These are phyloP conservation scores for Colossoma macropomum DNA, from an alignment of 2,113 vertebrate genomes.

Conservation along the genomic window DNA sequence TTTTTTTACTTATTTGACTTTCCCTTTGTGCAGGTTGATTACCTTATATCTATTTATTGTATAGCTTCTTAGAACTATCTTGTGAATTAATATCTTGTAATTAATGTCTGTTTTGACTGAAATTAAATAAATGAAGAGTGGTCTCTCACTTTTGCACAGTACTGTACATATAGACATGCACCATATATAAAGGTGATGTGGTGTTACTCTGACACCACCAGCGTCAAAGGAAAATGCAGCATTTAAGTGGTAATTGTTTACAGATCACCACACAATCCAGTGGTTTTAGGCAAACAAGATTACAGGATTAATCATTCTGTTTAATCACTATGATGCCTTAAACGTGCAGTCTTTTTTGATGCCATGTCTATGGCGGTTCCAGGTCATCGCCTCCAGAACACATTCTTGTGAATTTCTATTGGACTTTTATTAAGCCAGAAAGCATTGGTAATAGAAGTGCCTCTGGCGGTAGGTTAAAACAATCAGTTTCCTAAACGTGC, in stretches of 20 bases:
- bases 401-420: constrained; percentile 69
- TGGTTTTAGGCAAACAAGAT: neutral
- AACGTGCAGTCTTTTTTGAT: constrained; percentile 1
- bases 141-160: no score
- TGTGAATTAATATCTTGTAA: no score
- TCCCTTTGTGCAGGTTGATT: no score
- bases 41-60: no score
- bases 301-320: constrained; percentile 4
- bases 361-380: constrained; percentile 1
- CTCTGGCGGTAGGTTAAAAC: constrained; percentile 70
- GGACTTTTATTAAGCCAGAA: constrained; percentile 76
- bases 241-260: neutral
- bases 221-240: neutral
- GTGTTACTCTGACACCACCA: neutral
- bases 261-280: neutral
- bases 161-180: no score
- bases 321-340: neutral
- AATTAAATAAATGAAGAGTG: no score
- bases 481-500: constrained; percentile 77
- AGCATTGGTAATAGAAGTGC: constrained; percentile 68
- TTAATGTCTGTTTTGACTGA: no score
- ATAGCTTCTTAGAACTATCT: no score
- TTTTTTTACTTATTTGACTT: no score
- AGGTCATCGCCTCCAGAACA: neutral
- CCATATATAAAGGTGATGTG: neutral